phyloP scores from a whole-genome alignment of 2,797 vertebrate genomes.

The Microctenopoma stevenorrisi region DNA sequence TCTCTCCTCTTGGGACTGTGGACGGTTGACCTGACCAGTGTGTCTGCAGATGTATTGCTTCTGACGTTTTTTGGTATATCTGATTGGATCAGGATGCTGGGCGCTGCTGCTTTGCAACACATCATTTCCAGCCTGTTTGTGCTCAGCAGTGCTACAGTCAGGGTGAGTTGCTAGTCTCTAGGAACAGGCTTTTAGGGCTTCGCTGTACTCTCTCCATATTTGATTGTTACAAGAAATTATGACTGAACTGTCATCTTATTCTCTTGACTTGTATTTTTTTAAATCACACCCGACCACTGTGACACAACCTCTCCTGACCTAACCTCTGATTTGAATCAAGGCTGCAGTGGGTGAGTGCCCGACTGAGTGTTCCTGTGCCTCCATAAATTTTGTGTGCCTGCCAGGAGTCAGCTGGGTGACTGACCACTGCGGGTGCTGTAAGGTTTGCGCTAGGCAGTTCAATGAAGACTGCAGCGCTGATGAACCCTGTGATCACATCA shows the following conservation, averaged over 20 bases:
- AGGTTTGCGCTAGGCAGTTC: conserved; percentile 83
- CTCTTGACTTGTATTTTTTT: not conserved
- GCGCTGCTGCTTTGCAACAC: conserved; percentile 31
- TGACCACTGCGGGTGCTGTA: conserved; percentile 83
- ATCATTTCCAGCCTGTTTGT: conserved; percentile 54
- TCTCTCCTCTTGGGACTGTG: conserved; percentile 11
- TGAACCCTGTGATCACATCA: conserved; percentile 84
- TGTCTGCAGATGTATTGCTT: not conserved
- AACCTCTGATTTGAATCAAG: conserved; percentile 53
- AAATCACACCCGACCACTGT: not conserved
- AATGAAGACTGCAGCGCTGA: conserved; percentile 80
- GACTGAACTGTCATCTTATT: not conserved
- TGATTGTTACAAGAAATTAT: not conserved
- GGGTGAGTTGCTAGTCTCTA: conserved; percentile 61
- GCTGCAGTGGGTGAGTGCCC: conserved; percentile 63
- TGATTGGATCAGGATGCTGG: conserved; percentile 55
- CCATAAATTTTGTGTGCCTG: conserved; percentile 62
- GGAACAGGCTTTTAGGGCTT: not conserved
- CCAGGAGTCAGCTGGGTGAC: conserved; percentile 79
- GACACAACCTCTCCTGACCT: conserved; percentile 1
- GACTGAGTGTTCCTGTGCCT: conserved; percentile 71
- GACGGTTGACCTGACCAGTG: not conserved
- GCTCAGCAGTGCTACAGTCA: conserved; percentile 45
- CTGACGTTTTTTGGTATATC: not conserved
- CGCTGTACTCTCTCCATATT: not conserved